Conservation (phyloP, 2,888 invertebrate species). For the Cyclophora albipunctata region DNA sequence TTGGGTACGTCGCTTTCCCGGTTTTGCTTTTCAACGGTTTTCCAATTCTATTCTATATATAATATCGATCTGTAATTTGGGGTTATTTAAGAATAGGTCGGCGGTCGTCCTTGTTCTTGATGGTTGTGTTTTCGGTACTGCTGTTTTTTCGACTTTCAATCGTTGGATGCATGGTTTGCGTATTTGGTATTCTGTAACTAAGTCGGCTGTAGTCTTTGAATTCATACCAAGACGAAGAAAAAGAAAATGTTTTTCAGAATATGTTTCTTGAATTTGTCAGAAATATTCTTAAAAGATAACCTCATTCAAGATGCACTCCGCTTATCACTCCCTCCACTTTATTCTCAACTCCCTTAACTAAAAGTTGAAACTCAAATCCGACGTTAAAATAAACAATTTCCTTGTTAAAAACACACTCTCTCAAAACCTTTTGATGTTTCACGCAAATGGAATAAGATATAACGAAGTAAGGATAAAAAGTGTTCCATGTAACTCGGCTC, state of each 20-base stretch:
- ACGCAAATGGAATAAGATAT: slow-evolving; percentile 42
- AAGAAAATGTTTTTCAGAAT: too few species aligned
- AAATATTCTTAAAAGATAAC: too few species aligned
- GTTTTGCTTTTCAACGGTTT: slow-evolving; percentile 18
- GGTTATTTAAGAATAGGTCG: too few species aligned
- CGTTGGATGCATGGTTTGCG: too few species aligned
- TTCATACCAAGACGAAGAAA: too few species aligned
- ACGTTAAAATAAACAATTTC: slow-evolving; percentile 28
- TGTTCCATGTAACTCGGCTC: slow-evolving; percentile 25
- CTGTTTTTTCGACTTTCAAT: too few species aligned
- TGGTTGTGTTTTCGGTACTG: neutral
- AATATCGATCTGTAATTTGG: neutral
- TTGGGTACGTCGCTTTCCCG: slow-evolving; percentile 15
- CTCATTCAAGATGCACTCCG: too few species aligned
- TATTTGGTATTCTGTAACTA: too few species aligned
- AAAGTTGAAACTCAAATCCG: slow-evolving; percentile 13
- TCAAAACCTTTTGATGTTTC: slow-evolving; percentile 26
- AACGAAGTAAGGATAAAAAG: slow-evolving; percentile 41
- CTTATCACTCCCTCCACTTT: neutral
- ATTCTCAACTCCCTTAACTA: slow-evolving; percentile 8
- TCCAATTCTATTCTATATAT: slow-evolving; percentile 6
- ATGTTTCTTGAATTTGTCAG: too few species aligned
- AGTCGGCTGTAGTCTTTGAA: too few species aligned
- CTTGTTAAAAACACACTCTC: slow-evolving; percentile 22
- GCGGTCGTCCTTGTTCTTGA: neutral